Conservation (phyloP, 2,113 vertebrate genomes). For the rat (Rattus norvegicus) region GRCr8 NC_086031.1:106283001-106283500, state of each 20-base stretch:
- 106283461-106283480: not conserved
- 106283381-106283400: not conserved
- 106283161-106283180: not conserved
- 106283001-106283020: not conserved
- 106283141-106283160: not conserved
- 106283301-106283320: not conserved
- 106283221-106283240: not conserved
- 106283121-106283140: not conserved
- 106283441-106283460: not conserved
- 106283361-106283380: not conserved
- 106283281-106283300: not conserved
- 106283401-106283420: not conserved
- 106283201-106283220: not conserved
- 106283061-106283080: not conserved
- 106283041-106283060: not conserved
- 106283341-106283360: conserved; percentile 11
- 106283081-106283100: not conserved
- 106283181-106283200: not conserved
- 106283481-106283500: too few relatives aligned
- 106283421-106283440: not conserved
- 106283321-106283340: not conserved
- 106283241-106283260: not conserved
- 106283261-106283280: not conserved
- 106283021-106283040: rapidly evolving
- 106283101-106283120: not conserved